Evolutionary conservation across 2,797 vertebrate genomes (phyloP), one percentile per base, ranked within the genome.

Genomic region (Pseudochirops corinnae): DNA sequence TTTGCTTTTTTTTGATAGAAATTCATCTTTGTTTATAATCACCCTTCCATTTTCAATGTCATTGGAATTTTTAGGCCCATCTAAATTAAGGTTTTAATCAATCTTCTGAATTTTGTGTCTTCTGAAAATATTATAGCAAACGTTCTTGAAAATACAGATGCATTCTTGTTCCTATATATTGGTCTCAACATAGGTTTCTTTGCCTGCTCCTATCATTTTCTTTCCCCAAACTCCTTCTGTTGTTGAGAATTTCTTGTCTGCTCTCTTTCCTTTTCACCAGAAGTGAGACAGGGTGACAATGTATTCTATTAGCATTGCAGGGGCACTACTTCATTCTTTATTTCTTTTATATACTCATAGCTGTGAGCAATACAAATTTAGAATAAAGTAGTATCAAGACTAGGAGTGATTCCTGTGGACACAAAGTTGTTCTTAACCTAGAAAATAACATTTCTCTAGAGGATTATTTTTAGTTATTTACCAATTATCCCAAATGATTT

Each of bases 31-130:
- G 28, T 16, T 90, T 93, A 94, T 95, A 60, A 94, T 2, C 52
- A 18, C 60, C 95, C 94, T 46, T 53, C 60, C n/a, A 33, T 90
- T 55, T 46, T n/a, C 39, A 91, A 21, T 55, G 21, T 57, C 5
- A 87, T 62, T 94, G 58, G 55, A 24, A 90, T 74, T 94, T 96
- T 28, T 96, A 92, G 91, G 92, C 18, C 24, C 9, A 52, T 9
- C 3, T 56, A 52, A 87, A 50, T 50, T 12, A 50, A 87, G 0
- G 0, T 57, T 91, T 1, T 12, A 91, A 7, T n/a, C 31, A 50
- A n/a, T 95, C 16, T 92, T 60, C 16, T 50, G 5, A 90, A 3
- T 60, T 62, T 92, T 57, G 57, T 92, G 14, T 62, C 21, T 50
- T 4, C 9, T 91, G 18, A n/a, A 90, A 82, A 53, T 95, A 11